These are phyloP conservation scores for Cosmia pyralina DNA, from an alignment of 2,888 invertebrate species.

Conservation along the genomic window DNA sequence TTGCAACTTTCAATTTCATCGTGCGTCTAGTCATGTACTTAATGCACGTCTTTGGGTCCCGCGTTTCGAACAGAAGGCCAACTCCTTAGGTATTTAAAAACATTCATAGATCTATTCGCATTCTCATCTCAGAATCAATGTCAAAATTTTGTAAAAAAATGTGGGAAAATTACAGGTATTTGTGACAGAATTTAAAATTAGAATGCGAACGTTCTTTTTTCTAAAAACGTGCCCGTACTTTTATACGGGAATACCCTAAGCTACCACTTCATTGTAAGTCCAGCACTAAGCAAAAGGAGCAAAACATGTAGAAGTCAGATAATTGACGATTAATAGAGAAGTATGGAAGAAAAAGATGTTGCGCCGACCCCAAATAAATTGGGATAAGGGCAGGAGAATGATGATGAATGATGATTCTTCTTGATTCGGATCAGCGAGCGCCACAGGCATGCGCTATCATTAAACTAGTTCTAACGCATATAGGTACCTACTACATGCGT, in stretches of 20 bases:
- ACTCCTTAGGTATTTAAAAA: background rate
- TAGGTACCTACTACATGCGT: background rate
- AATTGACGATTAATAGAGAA: no score
- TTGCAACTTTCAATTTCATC: background rate
- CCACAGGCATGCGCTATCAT: background rate
- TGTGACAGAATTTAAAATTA: background rate
- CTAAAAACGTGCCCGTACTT: background rate
- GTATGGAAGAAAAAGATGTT: no score
- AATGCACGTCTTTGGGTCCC: background rate
- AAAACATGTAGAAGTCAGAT: background rate
- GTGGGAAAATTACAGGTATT: background rate
- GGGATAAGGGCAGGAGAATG: no score
- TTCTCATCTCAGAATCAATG: background rate
- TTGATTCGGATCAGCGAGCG: background rate
- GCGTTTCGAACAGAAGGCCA: background rate
- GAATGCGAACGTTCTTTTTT: background rate
- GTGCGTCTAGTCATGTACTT: background rate
- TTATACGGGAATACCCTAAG: background rate
- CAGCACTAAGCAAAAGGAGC: background rate
- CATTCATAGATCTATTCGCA: no score
- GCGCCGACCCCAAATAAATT: no score
- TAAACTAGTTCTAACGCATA: background rate
- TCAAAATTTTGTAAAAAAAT: background rate
- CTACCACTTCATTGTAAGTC: background rate
- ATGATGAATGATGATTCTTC: background rate